These are phyloP conservation scores for Heliocidaris tuberculata DNA, from an alignment of 35 echinoderm and acorn worm genomes.

Conservation along the genomic window DNA sequence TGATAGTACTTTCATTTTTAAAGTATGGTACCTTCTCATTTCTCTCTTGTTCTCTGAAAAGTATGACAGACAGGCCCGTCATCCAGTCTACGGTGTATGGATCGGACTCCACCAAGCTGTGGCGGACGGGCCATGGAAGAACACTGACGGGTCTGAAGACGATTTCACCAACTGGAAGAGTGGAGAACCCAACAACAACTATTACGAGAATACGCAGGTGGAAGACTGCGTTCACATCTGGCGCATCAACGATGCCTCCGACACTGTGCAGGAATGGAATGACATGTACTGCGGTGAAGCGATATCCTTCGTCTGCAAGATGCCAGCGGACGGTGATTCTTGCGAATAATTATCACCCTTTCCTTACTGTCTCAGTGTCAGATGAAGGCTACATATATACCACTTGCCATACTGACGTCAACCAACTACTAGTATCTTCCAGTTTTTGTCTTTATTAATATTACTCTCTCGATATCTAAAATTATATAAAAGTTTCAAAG, in stretches of 20 bases:
- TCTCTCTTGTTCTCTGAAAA: no score
- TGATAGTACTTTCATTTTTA: no score
- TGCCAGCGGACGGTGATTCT: neutral
- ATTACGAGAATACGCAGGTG: neutral
- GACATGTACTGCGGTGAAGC: neutral
- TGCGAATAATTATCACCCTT: no score
- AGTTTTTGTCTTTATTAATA: no score
- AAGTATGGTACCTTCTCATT: no score
- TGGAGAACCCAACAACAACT: neutral
- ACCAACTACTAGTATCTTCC: no score
- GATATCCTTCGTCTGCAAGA: neutral
- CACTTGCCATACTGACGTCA: no score
- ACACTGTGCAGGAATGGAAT: neutral
- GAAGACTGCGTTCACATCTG: conserved; percentile 5
- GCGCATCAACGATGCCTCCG: neutral
- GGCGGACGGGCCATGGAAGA: neutral
- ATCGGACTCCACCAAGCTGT: neutral
- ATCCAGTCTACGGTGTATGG: neutral
- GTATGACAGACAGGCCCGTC: neutral
- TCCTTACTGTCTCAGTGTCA: no score
- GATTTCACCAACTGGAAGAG: neutral
- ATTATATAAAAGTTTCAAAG: no score
- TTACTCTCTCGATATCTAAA: no score
- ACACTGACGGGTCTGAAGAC: neutral
- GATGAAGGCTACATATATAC: no score